These are phyloP conservation scores for Habrosyne pyritoides DNA, from an alignment of 2,888 invertebrate genomes.

Conservation along the genomic window DNA sequence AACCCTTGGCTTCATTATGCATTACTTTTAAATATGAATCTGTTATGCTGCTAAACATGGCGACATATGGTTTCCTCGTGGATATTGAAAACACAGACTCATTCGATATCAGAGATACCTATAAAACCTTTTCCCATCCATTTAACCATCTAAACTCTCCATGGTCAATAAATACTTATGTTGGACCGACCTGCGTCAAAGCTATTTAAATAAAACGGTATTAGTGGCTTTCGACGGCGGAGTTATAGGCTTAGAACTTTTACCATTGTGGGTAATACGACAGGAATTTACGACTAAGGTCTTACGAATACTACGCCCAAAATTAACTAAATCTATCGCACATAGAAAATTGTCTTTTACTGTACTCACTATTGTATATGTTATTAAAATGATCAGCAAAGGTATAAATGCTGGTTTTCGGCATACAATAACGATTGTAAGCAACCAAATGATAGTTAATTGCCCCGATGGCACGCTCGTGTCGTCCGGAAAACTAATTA, in stretches of 20 bases:
- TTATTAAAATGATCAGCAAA: not conserved
- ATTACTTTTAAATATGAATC: too few relatives aligned
- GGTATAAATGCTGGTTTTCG: not conserved
- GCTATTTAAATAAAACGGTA: conserved; percentile 25
- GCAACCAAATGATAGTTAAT: conserved; percentile 35
- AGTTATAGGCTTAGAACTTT: not conserved
- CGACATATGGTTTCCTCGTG: too few relatives aligned
- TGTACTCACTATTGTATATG: not conserved
- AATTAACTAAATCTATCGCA: not conserved
- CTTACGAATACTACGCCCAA: not conserved
- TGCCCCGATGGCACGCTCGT: conserved; percentile 40
- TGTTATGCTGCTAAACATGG: too few relatives aligned
- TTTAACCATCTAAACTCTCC: too few relatives aligned
- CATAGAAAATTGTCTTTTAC: not conserved
- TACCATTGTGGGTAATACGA: not conserved
- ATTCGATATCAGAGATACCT: too few relatives aligned
- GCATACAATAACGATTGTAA: conserved; percentile 13
- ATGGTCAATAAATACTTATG: too few relatives aligned
- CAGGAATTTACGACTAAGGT: not conserved
- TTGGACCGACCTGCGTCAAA: conserved; percentile 15
- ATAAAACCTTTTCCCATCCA: too few relatives aligned
- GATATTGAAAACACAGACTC: too few relatives aligned
- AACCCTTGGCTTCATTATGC: too few relatives aligned
- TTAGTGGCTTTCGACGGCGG: conserved; percentile 15
- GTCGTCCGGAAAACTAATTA: conserved; percentile 54